Conservation (phyloP, 2,113 vertebrate genomes). For the Nesospiza acunhae region DNA sequence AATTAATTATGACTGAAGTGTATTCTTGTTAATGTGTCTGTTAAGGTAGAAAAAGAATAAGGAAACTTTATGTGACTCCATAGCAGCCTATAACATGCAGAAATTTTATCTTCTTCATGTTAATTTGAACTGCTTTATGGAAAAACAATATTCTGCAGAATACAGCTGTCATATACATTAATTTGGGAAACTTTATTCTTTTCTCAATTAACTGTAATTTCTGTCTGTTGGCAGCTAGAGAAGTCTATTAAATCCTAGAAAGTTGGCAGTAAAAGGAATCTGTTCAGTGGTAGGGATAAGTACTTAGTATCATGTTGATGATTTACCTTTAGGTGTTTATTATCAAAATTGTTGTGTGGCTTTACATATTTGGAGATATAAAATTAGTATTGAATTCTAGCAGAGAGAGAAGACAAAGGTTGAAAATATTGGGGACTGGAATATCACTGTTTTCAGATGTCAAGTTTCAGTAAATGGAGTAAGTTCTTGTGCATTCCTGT, state of each 20-base stretch:
- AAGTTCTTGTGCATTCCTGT: background rate
- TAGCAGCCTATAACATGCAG: background rate
- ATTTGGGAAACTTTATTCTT: background rate
- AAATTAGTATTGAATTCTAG: background rate
- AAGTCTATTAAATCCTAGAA: background rate
- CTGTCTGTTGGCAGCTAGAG: background rate
- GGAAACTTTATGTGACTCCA: background rate
- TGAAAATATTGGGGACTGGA: background rate
- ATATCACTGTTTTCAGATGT: background rate
- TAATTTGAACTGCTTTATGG: background rate
- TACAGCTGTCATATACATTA: background rate
- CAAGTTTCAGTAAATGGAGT: background rate
- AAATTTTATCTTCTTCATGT: background rate
- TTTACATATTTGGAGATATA: background rate
- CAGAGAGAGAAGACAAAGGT: background rate
- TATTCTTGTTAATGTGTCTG: background rate
- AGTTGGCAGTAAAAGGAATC: background rate
- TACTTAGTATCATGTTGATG: background rate
- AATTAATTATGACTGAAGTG: background rate
- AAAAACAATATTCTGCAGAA: background rate
- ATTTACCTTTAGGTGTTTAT: background rate
- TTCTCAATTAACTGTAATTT: background rate
- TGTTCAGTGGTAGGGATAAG: background rate
- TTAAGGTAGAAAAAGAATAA: background rate
- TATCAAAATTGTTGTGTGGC: background rate